These are phyloP conservation scores for Hermodice carunculata DNA, from an alignment of 2,888 invertebrate genomes.

Conservation along the genomic window DNA sequence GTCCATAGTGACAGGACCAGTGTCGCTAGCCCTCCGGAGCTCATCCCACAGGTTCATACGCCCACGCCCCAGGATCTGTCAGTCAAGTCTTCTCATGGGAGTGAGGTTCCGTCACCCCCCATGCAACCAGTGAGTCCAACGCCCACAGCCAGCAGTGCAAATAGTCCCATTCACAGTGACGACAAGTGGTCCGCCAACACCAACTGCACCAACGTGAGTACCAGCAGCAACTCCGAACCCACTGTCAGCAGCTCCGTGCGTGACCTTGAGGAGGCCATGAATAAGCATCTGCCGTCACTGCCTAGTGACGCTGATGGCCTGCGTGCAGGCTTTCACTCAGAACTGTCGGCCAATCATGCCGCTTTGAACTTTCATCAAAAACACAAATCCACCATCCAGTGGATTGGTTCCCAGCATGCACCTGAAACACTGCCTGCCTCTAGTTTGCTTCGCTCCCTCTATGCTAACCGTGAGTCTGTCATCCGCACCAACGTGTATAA, in stretches of 20 bases:
- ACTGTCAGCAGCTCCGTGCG: slow-evolving; percentile 77
- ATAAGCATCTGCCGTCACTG: slow-evolving; percentile 81
- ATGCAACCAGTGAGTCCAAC: slow-evolving; percentile 6
- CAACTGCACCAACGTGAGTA: neutral
- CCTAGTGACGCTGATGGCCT: slow-evolving; percentile 10
- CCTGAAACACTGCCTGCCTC: slow-evolving; percentile 81
- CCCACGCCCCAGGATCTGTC: slow-evolving; percentile 48
- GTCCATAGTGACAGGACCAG: slow-evolving; percentile 4
- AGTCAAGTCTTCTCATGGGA: slow-evolving; percentile 24
- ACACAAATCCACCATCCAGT: slow-evolving; percentile 79
- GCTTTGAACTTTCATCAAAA: slow-evolving; percentile 63
- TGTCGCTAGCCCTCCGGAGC: slow-evolving; percentile 25
- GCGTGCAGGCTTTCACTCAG: slow-evolving; percentile 72
- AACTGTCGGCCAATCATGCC: slow-evolving; percentile 75
- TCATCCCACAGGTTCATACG: slow-evolving; percentile 19
- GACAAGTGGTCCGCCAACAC: neutral
- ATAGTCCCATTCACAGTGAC: neutral
- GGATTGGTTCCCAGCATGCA: slow-evolving; percentile 80
- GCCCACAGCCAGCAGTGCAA: neutral
- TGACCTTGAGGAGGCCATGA: slow-evolving; percentile 96
- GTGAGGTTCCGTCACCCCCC: neutral
- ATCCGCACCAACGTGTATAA: slow-evolving; percentile 78
- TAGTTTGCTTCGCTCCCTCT: slow-evolving; percentile 88
- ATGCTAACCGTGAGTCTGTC: slow-evolving; percentile 94
- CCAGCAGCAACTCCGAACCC: neutral